phyloP scores from a whole-genome alignment of 2,113 vertebrate genomes.

The Boulengeromyrus knoepffleri region DNA sequence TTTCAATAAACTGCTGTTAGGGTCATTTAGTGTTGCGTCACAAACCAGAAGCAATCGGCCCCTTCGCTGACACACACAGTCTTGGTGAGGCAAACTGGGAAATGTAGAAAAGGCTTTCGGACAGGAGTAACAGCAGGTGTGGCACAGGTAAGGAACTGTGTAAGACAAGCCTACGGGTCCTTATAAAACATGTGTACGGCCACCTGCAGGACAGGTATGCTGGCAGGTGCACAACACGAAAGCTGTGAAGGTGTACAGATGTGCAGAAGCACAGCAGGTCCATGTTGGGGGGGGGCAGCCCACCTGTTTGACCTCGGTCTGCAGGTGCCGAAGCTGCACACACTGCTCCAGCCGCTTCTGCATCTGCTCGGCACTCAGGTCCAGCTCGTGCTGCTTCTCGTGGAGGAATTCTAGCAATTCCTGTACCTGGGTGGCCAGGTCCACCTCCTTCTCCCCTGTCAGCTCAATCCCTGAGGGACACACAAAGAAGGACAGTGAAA shows the following conservation, averaged over 20 bases:
- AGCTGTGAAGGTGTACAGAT: background rate
- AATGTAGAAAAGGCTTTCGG: no score
- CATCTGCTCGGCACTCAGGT: conserved; percentile 77
- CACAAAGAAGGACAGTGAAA: background rate
- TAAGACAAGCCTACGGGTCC: background rate
- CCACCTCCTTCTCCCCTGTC: conserved; percentile 80
- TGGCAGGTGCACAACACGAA: background rate
- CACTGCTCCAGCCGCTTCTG: conserved; percentile 80
- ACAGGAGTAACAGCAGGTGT: background rate
- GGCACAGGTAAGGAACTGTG: background rate
- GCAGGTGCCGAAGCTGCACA: conserved; percentile 77
- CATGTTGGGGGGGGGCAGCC: background rate
- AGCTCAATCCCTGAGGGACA: conserved; percentile 70
- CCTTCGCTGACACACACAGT: background rate
- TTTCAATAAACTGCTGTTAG: background rate
- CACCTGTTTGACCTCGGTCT: conserved; percentile 84
- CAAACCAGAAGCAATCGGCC: background rate
- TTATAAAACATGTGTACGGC: background rate
- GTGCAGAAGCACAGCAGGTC: background rate
- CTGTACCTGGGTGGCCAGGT: conserved; percentile 78
- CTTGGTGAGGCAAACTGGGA: background rate
- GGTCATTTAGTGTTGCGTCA: background rate
- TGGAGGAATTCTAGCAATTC: conserved; percentile 81
- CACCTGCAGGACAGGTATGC: background rate
- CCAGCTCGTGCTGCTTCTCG: conserved; percentile 78